These are phyloP conservation scores for Dinocampus coccinellae DNA, from an alignment of 2,888 invertebrate genomes.

Conservation along the genomic window DNA sequence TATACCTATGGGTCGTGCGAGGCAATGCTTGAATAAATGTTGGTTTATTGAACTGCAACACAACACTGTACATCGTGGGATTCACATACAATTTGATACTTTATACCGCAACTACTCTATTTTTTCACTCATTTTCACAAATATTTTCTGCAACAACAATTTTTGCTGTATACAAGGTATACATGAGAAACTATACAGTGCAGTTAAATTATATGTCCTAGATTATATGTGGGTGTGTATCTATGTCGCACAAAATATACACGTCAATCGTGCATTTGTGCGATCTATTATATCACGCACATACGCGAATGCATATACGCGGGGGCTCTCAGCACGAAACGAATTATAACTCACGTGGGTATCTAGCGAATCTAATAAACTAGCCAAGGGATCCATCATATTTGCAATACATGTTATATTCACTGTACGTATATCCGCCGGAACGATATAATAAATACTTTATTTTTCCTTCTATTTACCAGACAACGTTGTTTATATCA, in stretches of 20 bases:
- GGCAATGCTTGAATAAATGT: constrained; percentile 52
- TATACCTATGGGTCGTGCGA: constrained; percentile 55
- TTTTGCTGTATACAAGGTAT: background rate
- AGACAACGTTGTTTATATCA: constrained; percentile 30
- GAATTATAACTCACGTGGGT: constrained; percentile 37
- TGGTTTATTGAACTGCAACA: constrained; percentile 39
- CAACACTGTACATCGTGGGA: constrained; percentile 23
- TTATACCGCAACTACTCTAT: background rate
- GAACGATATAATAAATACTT: constrained; percentile 52
- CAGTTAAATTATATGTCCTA: constrained; percentile 46
- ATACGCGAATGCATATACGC: constrained; percentile 14
- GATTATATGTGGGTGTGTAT: constrained; percentile 48
- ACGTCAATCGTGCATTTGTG: constrained; percentile 42
- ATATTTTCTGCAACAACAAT: background rate
- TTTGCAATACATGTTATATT: constrained; percentile 62
- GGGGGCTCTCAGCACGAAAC: background rate
- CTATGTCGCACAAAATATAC: constrained; percentile 40
- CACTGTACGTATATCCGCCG: constrained; percentile 59
- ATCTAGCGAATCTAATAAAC: constrained; percentile 66
- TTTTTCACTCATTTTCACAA: background rate
- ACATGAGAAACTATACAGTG: constrained; percentile 4
- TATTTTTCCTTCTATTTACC: constrained; percentile 46
- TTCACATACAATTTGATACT: background rate
- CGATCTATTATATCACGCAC: constrained; percentile 33
- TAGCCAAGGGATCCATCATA: constrained; percentile 46